Base-by-base conservation (phyloP, 1,140 invertebrate species). In the Aphaenogaster rudis region DNA sequence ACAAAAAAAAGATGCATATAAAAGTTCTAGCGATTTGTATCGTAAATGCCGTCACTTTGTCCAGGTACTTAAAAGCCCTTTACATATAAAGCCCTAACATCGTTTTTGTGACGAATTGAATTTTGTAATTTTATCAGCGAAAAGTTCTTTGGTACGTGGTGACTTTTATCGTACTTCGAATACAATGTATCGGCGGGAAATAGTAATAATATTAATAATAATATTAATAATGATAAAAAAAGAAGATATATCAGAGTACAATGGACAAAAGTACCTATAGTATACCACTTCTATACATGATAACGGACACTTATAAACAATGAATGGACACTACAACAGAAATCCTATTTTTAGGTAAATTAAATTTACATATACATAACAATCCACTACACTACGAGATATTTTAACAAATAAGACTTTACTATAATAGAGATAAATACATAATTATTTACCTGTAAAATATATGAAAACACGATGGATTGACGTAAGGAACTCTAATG, bases 401-500 rank as follows among this genome's bases (percentile, higher is more conserved):
- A 95, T 95, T 95, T 95, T 95, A 95, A 95, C 90, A 89, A 91
- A 93, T 95, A 95, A 95, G 94, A 95, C 93, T 95, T 94, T 94
- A 94, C 93, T 94, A 94, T 94, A 94, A 94, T 95, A 95, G 93
- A 91, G 92, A 94, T 95, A 94, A 93, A 94, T 93, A 93, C 94
- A 94, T 93, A 91, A 94, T 92, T 94, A 94, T 95, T 95, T 95
- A 95, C 93, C 88, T 95, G 94, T 94, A 95, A 95, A 95, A 94
- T 94, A 94, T 94, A 93, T 92, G 93, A 89, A 92, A 89, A 93
- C 94, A 94, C 91, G 93, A 95, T 95, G 92, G 92, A 95, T 95
- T 94, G 93, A 95, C 92, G 93, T 95, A 95, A 95, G 94, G 92
- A 95, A 95, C 93, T 95, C 93, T 95, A 95, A 95, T 95, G 94